Evolutionary conservation across 1,140 invertebrate genomes (phyloP), one percentile per base, ranked within the genome.

Genomic region (Drosophila asahinai): DNA sequence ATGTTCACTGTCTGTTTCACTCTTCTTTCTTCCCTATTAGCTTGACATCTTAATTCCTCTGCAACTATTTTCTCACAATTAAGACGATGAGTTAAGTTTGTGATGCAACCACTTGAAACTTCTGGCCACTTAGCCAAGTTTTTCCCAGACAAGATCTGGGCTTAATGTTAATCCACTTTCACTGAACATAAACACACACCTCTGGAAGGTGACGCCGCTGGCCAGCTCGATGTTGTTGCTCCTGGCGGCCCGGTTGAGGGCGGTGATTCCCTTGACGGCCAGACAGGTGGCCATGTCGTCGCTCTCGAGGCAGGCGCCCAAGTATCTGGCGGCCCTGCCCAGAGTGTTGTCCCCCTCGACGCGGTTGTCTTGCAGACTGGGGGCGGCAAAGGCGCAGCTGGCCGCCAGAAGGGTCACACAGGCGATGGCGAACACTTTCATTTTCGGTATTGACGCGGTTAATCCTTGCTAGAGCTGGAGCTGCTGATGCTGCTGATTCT

Each of bases 191-290:
- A 67, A 75, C 76, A 87, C 83, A 92, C 93, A 94, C 92, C 94
- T 94, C 52, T 95, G 92, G 68, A 96, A 94, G 36, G 93, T 94
- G 12, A 96, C 87, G 27, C 95, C 95, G 47, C 94, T 93, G 66
- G 94, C 43, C 19, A 96, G 73, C 30, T 95, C 91, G 58, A 96
- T 93, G 74, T 95, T 94, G 62, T 92, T 92, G 62, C 94, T 94
- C 67, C 94, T 94, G 19, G 95, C 93, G 0, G 95, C 95, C 52
- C 94, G 94, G 47, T 95, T 93, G 15, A 96, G 62, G 9, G 93
- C 93, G 17, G 93, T 93, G 58, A 94, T 93, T 11, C 94, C 93
- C 80, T 95, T 95, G 42, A 95, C 94, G 27, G 94, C 94, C 42
- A 95, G 77, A 83, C 95, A 96, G 54, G 93, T 94, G 72, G 94